These are phyloP conservation scores for Microctonus brassicae DNA, from an alignment of 2,888 invertebrate genomes.

Conservation along the genomic window DNA sequence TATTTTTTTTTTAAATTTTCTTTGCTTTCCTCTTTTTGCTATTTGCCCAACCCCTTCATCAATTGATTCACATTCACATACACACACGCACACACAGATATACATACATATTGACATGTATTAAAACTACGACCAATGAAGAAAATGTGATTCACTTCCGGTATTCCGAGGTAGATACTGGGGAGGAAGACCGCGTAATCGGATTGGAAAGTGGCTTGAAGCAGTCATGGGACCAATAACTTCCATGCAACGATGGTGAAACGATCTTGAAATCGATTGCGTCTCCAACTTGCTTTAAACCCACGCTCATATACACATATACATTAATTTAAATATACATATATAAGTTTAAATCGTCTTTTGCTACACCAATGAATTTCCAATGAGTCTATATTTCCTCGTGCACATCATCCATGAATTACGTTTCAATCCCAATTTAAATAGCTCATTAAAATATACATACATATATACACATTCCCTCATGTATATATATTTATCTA, in stretches of 20 bases:
- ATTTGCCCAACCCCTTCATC: not conserved
- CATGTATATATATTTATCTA: not conserved
- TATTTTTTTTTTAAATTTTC: not conserved
- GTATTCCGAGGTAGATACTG: constrained; percentile 22
- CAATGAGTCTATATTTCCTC: not conserved
- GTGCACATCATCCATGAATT: too few relatives aligned
- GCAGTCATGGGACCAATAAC: constrained; percentile 45
- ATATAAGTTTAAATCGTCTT: not conserved
- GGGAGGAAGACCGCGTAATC: constrained; percentile 48
- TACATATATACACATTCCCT: too few relatives aligned
- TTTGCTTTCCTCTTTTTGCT: not conserved
- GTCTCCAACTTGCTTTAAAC: constrained; percentile 22
- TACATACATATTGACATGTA: not conserved
- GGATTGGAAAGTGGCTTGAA: constrained; percentile 54
- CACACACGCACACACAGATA: not conserved
- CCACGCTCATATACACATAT: not conserved
- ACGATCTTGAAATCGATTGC: constrained; percentile 30
- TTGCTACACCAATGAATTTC: constrained; percentile 11
- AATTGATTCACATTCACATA: constrained; percentile 7
- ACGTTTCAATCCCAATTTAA: too few relatives aligned
- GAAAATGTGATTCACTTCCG: constrained; percentile 49
- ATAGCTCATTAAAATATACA: too few relatives aligned
- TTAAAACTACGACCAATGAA: constrained; percentile 12
- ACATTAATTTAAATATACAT: not conserved
- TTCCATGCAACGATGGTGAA: constrained; percentile 29